Percentiles rank a stretch among this genome's conserved stretches.
Conservation (phyloP, 2,113 vertebrate species). For the Burhinus oedicnemus region DNA sequence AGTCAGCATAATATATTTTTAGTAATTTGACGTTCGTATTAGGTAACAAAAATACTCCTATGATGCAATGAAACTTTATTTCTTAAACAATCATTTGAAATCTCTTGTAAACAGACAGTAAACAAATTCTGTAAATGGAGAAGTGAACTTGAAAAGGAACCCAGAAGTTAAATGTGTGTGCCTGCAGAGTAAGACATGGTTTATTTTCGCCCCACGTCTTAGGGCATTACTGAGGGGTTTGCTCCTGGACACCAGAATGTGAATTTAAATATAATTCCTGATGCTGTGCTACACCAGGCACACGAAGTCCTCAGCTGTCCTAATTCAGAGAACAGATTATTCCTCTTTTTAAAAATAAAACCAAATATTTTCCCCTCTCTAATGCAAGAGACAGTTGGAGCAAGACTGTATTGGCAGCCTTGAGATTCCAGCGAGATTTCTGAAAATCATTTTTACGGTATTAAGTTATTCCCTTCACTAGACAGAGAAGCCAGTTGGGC, state of each 20-base stretch:
- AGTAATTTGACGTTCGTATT: background rate
- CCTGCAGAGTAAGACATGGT: background rate
- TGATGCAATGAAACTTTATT: background rate
- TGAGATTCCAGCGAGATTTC: background rate
- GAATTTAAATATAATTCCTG: background rate
- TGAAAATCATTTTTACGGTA: background rate
- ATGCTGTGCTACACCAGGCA: background rate
- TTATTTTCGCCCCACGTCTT: background rate
- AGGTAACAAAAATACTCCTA: background rate
- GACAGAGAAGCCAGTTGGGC: slow-evolving; percentile 47
- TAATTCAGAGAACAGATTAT: background rate
- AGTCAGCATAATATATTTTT: background rate
- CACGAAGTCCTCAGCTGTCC: background rate
- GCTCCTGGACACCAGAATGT: background rate
- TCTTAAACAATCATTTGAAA: background rate
- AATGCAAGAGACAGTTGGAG: background rate
- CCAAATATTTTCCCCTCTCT: background rate
- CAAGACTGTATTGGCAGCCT: background rate
- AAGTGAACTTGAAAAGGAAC: background rate
- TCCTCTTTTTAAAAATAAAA: background rate
- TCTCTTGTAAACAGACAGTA: background rate
- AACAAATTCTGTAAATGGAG: background rate
- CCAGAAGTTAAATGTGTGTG: background rate
- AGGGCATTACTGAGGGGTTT: background rate
- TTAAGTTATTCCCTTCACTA: background rate